These are phyloP conservation scores for Athene noctua DNA, from an alignment of 2,113 vertebrate species.

Conservation along the genomic window DNA sequence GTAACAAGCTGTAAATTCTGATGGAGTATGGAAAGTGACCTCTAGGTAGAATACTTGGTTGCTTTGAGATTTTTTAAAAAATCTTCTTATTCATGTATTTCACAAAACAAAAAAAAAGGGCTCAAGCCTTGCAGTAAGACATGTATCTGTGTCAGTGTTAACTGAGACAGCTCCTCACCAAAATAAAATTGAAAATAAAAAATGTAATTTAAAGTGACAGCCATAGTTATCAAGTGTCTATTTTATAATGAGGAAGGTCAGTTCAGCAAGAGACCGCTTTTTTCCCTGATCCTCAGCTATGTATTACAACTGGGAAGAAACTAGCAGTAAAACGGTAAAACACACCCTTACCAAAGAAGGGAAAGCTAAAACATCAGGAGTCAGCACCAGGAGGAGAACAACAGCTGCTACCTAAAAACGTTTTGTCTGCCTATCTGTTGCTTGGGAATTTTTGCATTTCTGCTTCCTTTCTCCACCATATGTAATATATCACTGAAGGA, in stretches of 20 bases:
- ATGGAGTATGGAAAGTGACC: background rate
- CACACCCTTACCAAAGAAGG: background rate
- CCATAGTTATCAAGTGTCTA: background rate
- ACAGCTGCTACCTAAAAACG: background rate
- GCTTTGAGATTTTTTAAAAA: background rate
- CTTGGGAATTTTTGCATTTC: background rate
- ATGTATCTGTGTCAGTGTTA: background rate
- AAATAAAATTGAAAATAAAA: background rate
- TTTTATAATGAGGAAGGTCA: background rate
- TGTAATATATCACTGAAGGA: background rate
- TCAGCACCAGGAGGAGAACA: background rate
- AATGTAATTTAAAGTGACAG: background rate
- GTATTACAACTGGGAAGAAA: background rate
- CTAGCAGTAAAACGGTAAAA: background rate
- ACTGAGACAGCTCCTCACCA: background rate
- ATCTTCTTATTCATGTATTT: background rate
- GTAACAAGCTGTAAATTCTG: background rate
- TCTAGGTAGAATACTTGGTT: background rate
- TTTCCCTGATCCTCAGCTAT: background rate
- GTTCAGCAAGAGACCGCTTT: background rate
- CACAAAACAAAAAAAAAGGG: background rate
- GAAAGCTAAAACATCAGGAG: background rate
- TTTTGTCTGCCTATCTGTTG: background rate
- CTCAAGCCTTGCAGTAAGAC: background rate
- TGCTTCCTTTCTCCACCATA: background rate